A percentile compares a stretch with the other conserved stretches of the same genome.
Evolutionary conservation across 2,113 vertebrate genomes (phyloP).

Genomic region (Calidris pugnax): DNA sequence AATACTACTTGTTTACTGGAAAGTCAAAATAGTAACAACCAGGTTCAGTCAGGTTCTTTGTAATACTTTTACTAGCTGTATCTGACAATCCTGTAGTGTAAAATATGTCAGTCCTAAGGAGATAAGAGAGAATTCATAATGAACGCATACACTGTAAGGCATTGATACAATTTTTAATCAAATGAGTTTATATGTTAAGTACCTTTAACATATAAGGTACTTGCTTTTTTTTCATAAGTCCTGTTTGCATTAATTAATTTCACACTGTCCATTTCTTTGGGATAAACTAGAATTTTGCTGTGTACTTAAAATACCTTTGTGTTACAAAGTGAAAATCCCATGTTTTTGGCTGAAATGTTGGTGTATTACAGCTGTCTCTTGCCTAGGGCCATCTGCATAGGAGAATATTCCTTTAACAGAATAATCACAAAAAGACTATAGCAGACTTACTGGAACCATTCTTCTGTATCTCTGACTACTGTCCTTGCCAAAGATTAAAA

Average conservation of each 20-base stretch:
- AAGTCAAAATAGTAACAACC: not conserved
- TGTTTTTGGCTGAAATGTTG: constrained; percentile 18
- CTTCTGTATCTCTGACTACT: constrained; percentile 53
- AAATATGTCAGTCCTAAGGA: not conserved
- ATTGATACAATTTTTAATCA: not conserved
- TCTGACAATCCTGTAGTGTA: not conserved
- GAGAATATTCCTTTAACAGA: constrained; percentile 61
- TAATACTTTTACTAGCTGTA: not conserved
- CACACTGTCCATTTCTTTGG: not conserved
- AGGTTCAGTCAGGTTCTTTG: not conserved
- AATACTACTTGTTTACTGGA: constrained; percentile 23
- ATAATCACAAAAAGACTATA: constrained; percentile 66
- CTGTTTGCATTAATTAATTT: not conserved
- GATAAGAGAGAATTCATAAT: not conserved
- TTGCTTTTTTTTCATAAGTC: not conserved
- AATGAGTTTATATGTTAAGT: not conserved
- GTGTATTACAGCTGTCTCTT: constrained; percentile 26
- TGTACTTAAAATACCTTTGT: not conserved
- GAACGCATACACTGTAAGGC: not conserved
- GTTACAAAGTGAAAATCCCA: constrained; percentile 29
- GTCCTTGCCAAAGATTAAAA: constrained; percentile 67
- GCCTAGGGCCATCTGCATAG: constrained; percentile 43
- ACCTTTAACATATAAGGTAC: not conserved
- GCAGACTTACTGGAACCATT: constrained; percentile 51
- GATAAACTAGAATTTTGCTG: constrained; percentile 7